Base-by-base conservation (phyloP, 1,140 invertebrate species). In the Oryctes rhinoceros region DNA sequence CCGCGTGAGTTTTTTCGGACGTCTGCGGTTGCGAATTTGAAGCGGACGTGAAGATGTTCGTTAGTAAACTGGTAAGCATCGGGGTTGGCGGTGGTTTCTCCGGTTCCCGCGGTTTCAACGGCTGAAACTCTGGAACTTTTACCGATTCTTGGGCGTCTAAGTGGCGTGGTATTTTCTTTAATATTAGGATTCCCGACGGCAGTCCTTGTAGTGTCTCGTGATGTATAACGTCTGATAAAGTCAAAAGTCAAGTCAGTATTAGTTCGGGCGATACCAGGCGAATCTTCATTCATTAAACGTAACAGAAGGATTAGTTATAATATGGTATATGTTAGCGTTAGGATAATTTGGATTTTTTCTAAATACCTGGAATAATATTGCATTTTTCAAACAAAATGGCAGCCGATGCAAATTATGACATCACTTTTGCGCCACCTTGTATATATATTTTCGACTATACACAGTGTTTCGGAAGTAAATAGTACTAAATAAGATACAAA, bases 151-250 rank as follows among this genome's bases (percentile, higher is more conserved):
- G 78, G 9, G n/a, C 49, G 65, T 78, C 65, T 24, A 71, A 15
- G 20, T 71, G 65, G 18, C 65, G 78, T 74, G 83, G 83, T 71
- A 86, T 84, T 80, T 83, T 85, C 83, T 84, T 83, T 44, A 86
- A 65, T 10, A 86, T 83, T n/a, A 86, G 71, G 62, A 86, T 82
- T 49, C 85, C 85, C 30, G 83, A 80, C 6, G 82, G 82, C 24
- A 47, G 75, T 78, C 80, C 81, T 76, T 81, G 76, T 59, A 77
- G 81, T 24, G 65, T 81, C 80, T 85, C 81, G 81, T 81, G 82
- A 84, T 82, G 35, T 82, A 84, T 35, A 24, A 30, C 65, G 65
- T 71, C 65, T 71, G 20, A 24, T 71, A 84, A 79, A 71, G 59
- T 78, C 82, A 75, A 80, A 53, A 78, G 75, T 65, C 59, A 80